A percentile compares a stretch with the other conserved stretches of the same genome.
Conservation (phyloP, 2,113 vertebrate genomes). For the Noturus placidus region DNA sequence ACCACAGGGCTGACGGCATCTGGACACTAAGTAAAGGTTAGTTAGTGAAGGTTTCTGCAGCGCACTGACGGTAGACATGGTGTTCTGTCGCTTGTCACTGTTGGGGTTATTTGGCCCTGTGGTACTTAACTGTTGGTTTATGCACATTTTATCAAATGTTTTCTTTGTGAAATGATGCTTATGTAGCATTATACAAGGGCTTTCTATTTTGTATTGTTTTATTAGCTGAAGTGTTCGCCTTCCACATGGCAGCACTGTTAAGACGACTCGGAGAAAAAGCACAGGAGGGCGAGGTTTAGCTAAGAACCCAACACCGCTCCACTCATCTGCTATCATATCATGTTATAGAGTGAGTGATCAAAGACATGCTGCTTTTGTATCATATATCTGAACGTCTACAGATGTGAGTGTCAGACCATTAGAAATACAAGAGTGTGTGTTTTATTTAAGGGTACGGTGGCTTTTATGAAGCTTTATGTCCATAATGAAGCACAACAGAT, state of each 20-base stretch:
- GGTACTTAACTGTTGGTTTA: constrained; percentile 19
- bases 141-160: constrained; percentile 39
- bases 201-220: constrained; percentile 49
- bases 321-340: constrained; percentile 15
- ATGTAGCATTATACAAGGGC: constrained; percentile 53
- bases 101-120: not conserved
- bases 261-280: constrained; percentile 54
- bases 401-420: not conserved
- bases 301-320: not conserved
- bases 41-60: not conserved
- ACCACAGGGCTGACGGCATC: not conserved
- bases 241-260: constrained; percentile 44
- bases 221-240: constrained; percentile 42
- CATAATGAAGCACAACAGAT: constrained; percentile 46
- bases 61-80: not conserved
- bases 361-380: constrained; percentile 26
- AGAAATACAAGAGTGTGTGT: not conserved
- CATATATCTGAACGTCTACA: constrained; percentile 4
- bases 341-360: not conserved
- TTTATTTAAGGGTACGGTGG: not conserved
- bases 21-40: not conserved
- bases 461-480: not conserved
- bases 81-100: not conserved
- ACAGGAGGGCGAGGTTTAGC: constrained; percentile 50
- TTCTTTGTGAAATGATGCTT: constrained; percentile 43